Conservation (phyloP, 2,797 vertebrate species). For the Phrynocephalus vlangalii region DNA sequence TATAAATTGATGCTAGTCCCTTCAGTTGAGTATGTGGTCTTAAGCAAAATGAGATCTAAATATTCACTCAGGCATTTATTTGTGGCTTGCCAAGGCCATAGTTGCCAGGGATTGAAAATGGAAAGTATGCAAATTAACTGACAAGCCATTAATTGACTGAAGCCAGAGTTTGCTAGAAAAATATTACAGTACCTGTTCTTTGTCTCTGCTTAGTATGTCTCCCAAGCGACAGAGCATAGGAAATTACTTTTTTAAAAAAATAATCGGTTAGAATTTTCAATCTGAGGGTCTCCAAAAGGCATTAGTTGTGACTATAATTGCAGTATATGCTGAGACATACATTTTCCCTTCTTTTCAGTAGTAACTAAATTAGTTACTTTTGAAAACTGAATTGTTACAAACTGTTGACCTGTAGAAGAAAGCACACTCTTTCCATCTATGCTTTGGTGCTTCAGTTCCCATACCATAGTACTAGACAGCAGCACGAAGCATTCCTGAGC, state of each 20-base stretch:
- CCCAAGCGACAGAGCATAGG: not conserved
- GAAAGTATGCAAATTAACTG: not conserved
- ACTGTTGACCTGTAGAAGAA: not conserved
- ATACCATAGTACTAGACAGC: too few relatives aligned
- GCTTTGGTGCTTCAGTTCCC: too few relatives aligned
- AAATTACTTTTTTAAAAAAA: too few relatives aligned
- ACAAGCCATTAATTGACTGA: not conserved
- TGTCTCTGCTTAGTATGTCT: not conserved
- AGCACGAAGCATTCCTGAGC: too few relatives aligned
- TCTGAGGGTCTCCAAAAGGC: too few relatives aligned
- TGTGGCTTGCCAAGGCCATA: not conserved
- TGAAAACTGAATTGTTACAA: too few relatives aligned
- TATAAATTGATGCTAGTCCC: too few relatives aligned
- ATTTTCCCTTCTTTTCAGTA: too few relatives aligned
- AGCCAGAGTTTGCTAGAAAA: not conserved
- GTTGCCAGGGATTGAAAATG: not conserved
- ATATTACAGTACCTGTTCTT: not conserved
- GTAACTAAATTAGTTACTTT: too few relatives aligned
- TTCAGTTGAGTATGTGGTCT: not conserved
- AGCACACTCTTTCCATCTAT: not conserved
- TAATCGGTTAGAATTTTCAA: too few relatives aligned
- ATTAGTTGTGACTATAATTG: too few relatives aligned
- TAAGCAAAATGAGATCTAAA: not conserved
- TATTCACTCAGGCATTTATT: not conserved
- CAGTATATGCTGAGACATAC: too few relatives aligned